Percentiles rank a stretch among this genome's conserved stretches.
phyloP scores from a whole-genome alignment of 2,113 vertebrate species.

The Synchiropus splendidus region DNA sequence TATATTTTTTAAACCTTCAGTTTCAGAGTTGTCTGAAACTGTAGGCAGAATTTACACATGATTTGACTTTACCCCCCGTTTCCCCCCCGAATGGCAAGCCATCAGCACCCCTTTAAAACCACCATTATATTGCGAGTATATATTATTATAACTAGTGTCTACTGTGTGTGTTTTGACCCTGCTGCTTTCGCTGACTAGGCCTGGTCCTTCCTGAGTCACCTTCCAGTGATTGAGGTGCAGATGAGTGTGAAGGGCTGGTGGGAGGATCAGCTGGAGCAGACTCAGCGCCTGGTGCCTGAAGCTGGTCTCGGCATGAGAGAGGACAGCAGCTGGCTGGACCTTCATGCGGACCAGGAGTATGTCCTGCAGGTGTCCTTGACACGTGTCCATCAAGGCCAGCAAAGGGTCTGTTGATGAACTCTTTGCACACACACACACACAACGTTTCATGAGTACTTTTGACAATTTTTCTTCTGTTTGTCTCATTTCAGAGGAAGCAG shows the following conservation, averaged over 20 bases:
- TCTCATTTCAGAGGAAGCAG: conserved; percentile 74
- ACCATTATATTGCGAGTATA: too few species aligned
- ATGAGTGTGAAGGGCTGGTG: conserved; percentile 86
- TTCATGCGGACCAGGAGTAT: conserved; percentile 96
- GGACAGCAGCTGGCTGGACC: conserved; percentile 74
- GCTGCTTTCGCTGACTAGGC: conserved; percentile 55
- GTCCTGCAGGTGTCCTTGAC: conserved; percentile 85
- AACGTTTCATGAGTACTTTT: too few species aligned
- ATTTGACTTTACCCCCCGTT: neutral
- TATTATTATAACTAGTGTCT: too few species aligned
- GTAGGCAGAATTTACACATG: too few species aligned
- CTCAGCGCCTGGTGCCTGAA: conserved; percentile 64
- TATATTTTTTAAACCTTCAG: neutral
- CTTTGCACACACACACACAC: too few species aligned
- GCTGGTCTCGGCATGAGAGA: conserved; percentile 58
- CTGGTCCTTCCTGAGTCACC: conserved; percentile 82
- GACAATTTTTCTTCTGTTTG: neutral
- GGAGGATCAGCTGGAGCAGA: conserved; percentile 69
- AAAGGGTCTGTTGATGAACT: conserved; percentile 69
- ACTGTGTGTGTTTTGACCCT: neutral
- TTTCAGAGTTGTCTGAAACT: too few species aligned
- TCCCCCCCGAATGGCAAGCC: neutral
- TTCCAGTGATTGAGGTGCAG: conserved; percentile 79
- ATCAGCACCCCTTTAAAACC: too few species aligned
- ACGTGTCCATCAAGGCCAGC: conserved; percentile 70